phyloP scores from a whole-genome alignment of 1,140 invertebrate genomes.

The Teleopsis dalmanni region DNA sequence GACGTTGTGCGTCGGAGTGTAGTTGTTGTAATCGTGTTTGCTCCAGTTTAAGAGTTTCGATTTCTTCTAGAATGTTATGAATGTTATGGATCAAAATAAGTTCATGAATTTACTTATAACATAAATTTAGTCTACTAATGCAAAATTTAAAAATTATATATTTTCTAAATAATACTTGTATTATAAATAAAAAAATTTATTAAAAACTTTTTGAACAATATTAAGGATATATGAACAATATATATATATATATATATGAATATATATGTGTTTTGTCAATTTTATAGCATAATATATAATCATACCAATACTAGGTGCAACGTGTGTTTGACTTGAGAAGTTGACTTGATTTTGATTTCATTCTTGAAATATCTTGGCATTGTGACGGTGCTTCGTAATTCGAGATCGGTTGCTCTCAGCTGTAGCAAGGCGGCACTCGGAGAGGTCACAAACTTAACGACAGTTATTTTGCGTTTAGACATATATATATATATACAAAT shows the following conservation, averaged over 20 bases:
- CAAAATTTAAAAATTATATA: not conserved
- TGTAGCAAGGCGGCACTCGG: no score
- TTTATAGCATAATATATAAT: slow-evolving; percentile 37
- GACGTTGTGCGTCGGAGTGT: slow-evolving; percentile 72
- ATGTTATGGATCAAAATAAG: not conserved
- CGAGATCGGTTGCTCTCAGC: no score
- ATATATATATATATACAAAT: no score
- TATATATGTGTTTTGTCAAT: not conserved
- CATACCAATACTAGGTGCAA: slow-evolving; percentile 36
- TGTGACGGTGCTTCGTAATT: no score
- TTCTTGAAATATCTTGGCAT: slow-evolving; percentile 6
- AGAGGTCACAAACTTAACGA: no score
- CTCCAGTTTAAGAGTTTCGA: slow-evolving; percentile 65
- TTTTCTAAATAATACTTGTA: not conserved
- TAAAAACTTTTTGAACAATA: not conserved
- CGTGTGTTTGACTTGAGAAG: no score
- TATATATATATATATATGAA: slow-evolving; percentile 7
- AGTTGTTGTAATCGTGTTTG: slow-evolving; percentile 77
- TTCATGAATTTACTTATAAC: no score
- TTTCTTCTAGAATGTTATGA: slow-evolving; percentile 58
- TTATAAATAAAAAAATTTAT: not conserved
- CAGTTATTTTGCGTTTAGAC: no score
- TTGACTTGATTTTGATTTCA: slow-evolving; percentile 6
- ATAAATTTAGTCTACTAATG: no score
- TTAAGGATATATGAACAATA: slow-evolving; percentile 3